A percentile compares a stretch with the other conserved stretches of the same genome.
phyloP scores from a whole-genome alignment of 1,140 invertebrate genomes.

The Brachionus manjavacas region DNA sequence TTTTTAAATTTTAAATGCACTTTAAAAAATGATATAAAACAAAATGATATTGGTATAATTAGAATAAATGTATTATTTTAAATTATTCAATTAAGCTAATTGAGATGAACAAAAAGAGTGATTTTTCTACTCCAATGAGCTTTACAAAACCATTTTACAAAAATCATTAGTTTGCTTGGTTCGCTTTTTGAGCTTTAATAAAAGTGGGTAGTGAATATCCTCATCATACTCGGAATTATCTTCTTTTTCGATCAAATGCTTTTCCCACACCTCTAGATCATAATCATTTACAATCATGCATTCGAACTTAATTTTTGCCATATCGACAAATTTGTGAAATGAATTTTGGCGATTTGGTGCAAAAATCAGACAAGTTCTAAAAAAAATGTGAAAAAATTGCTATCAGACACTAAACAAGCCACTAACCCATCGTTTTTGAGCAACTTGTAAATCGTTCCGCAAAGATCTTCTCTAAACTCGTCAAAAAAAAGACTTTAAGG shows the following conservation, averaged over 20 bases:
- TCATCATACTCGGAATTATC: slow-evolving; percentile 24
- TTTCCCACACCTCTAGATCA: slow-evolving; percentile 47
- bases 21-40: neutral
- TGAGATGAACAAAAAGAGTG: neutral
- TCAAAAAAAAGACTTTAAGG: slow-evolving; percentile 68
- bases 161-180: slow-evolving; percentile 26
- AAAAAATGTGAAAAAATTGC: neutral
- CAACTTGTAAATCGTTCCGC: slow-evolving; percentile 66
- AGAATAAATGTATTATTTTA: neutral
- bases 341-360: slow-evolving; percentile 70
- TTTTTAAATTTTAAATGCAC: neutral
- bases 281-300: slow-evolving; percentile 46
- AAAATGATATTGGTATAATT: neutral
- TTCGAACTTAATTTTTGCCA: slow-evolving; percentile 47
- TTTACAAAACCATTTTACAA: slow-evolving; percentile 40
- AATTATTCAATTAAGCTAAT: too few species aligned
- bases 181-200: slow-evolving; percentile 14
- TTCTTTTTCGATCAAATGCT: slow-evolving; percentile 48
- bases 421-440: slow-evolving; percentile 60
- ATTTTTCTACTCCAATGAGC: neutral
- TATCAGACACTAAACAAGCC: neutral
- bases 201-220: slow-evolving; percentile 38
- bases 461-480: slow-evolving; percentile 67
- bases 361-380: slow-evolving; percentile 62
- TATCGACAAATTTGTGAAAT: slow-evolving; percentile 65